Evolutionary conservation across 2,888 invertebrate species (phyloP).

Genomic region (Crioceris asparagi): DNA sequence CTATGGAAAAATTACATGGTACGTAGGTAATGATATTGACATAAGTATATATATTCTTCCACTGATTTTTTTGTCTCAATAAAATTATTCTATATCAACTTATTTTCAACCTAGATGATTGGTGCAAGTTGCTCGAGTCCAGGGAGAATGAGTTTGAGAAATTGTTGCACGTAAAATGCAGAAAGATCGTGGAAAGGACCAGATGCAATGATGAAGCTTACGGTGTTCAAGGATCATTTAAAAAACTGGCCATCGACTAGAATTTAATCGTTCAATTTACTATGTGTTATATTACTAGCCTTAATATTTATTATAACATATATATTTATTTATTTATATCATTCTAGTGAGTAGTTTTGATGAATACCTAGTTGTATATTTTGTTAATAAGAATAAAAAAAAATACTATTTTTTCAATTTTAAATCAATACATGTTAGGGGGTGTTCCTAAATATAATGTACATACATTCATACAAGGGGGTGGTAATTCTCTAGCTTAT

Average conservation of each 20-base stretch:
- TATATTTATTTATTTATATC: too few species aligned
- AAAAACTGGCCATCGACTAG: slow-evolving; percentile 20
- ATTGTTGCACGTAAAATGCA: slow-evolving; percentile 14
- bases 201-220: slow-evolving; percentile 8
- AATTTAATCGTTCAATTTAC: background rate
- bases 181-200: slow-evolving; percentile 10
- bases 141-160: slow-evolving; percentile 16
- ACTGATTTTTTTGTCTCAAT: background rate
- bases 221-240: slow-evolving; percentile 22
- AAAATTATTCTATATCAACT: too few species aligned
- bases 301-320: too few species aligned
- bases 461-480: too few species aligned
- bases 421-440: too few species aligned
- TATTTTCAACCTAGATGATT: slow-evolving; percentile 18
- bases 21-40: slow-evolving; percentile 3
- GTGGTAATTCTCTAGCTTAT: too few species aligned
- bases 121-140: slow-evolving; percentile 18
- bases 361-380: too few species aligned
- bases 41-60: background rate
- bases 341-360: too few species aligned
- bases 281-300: background rate
- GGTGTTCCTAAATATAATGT: too few species aligned
- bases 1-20: slow-evolving; percentile 51
- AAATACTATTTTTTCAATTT: too few species aligned
- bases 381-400: too few species aligned